Conservation (phyloP, 2,113 vertebrate species). For the Hippoglossus stenolepis region DNA sequence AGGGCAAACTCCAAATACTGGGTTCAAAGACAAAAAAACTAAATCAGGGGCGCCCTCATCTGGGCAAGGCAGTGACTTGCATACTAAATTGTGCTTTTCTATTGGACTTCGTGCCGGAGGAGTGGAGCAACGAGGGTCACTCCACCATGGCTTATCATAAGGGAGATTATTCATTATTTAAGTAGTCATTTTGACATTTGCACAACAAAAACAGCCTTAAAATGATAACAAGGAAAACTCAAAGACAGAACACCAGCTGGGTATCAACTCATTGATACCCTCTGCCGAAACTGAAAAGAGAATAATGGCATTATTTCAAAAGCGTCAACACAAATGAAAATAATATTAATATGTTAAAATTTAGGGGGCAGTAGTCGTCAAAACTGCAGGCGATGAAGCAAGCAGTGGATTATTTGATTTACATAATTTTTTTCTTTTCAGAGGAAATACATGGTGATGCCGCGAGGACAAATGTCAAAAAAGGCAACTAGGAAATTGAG, state of each 20-base stretch:
- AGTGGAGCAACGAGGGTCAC: slow-evolving; percentile 3
- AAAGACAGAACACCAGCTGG: slow-evolving; percentile 22
- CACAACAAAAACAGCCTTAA: slow-evolving; percentile 32
- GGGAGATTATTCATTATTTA: slow-evolving; percentile 13
- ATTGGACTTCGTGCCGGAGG: slow-evolving; percentile 16
- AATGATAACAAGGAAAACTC: slow-evolving; percentile 24
- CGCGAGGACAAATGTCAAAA: slow-evolving; percentile 48
- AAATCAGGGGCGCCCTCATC: slow-evolving; percentile 59
- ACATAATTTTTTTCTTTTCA: neutral
- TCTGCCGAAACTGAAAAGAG: neutral
- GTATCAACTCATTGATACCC: slow-evolving; percentile 21
- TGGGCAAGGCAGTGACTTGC: slow-evolving; percentile 75
- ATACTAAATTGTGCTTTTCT: slow-evolving; percentile 74
- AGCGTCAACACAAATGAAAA: neutral
- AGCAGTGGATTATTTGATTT: slow-evolving; percentile 23
- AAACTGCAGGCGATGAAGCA: slow-evolving; percentile 31
- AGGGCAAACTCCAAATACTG: slow-evolving; percentile 5
- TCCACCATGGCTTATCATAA: slow-evolving; percentile 17
- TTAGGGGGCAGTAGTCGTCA: slow-evolving; percentile 16
- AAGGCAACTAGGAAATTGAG: slow-evolving; percentile 69
- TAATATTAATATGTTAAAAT: neutral
- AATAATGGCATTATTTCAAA: neutral
- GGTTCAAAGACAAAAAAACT: slow-evolving; percentile 9
- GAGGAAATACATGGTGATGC: slow-evolving; percentile 32
- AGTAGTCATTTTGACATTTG: slow-evolving; percentile 31